These are phyloP conservation scores for Seriola quinqueradiata DNA, from an alignment of 2,113 vertebrate species.

Conservation along the genomic window DNA sequence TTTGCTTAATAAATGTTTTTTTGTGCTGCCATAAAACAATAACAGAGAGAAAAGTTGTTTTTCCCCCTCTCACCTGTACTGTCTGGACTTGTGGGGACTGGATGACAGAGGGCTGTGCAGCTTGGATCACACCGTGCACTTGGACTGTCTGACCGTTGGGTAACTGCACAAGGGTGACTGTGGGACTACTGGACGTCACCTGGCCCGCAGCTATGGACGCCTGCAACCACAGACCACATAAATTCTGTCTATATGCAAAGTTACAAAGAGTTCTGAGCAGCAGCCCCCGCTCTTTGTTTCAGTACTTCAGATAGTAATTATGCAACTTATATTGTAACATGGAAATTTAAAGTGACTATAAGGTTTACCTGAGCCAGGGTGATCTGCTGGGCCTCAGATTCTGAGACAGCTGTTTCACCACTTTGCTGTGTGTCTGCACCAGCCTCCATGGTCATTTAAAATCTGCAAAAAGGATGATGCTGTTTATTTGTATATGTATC, in stretches of 20 bases:
- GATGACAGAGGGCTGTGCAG: slow-evolving; percentile 98
- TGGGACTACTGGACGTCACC: slow-evolving; percentile 90
- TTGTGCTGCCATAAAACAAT: neutral
- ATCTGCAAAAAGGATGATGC: slow-evolving; percentile 77
- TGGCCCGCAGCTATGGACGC: slow-evolving; percentile 94
- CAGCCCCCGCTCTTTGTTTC: neutral
- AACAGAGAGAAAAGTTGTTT: too few relatives aligned
- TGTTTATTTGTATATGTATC: neutral
- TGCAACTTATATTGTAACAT: neutral
- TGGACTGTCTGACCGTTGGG: slow-evolving; percentile 99
- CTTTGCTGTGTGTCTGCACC: slow-evolving; percentile 97
- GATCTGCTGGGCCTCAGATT: slow-evolving; percentile 96
- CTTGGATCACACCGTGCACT: slow-evolving; percentile 98
- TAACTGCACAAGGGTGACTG: slow-evolving; percentile 96
- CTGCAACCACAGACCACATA: slow-evolving; percentile 70
- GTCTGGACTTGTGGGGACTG: slow-evolving; percentile 98
- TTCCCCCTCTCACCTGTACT: slow-evolving; percentile 90
- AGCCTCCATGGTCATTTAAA: slow-evolving; percentile 99
- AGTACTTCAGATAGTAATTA: neutral
- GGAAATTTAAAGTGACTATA: neutral
- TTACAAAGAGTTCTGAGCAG: neutral
- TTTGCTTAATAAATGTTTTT: too few relatives aligned
- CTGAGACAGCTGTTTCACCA: slow-evolving; percentile 94
- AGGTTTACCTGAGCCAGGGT: slow-evolving; percentile 94
- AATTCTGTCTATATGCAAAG: neutral